Percentiles rank a stretch among this genome's conserved stretches.
phyloP scores from a whole-genome alignment of 2,113 vertebrate genomes.

The Xiphophorus hellerii region DNA sequence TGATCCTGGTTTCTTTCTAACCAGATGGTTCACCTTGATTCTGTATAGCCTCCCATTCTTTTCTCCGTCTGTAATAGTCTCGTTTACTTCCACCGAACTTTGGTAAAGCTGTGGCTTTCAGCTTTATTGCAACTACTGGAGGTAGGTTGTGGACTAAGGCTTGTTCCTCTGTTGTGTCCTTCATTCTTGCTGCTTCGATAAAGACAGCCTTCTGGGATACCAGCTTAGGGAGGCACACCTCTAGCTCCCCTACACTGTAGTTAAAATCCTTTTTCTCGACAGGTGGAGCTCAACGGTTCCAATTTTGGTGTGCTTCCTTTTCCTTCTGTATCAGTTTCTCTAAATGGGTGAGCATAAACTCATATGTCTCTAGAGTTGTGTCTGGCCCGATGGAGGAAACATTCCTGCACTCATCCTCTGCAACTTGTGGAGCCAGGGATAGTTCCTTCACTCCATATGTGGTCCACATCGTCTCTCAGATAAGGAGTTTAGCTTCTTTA shows the following conservation, averaged over 20 bases:
- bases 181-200: background rate
- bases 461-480: background rate
- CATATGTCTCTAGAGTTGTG: background rate
- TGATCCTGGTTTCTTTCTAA: background rate
- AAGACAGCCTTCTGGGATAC: background rate
- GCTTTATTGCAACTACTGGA: background rate
- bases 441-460: background rate
- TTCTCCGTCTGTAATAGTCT: background rate
- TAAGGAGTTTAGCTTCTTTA: background rate
- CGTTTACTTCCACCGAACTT: background rate
- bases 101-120: background rate
- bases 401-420: background rate
- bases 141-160: accelerated
- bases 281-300: background rate
- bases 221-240: background rate
- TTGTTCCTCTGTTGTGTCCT: background rate
- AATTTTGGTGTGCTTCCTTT: background rate
- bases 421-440: background rate
- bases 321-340: background rate
- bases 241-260: too few relatives aligned
- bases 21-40: background rate
- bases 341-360: background rate
- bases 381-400: background rate
- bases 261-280: background rate
- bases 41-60: background rate